Percentiles rank a stretch among this genome's conserved stretches.
Evolutionary conservation across 1,140 invertebrate species (phyloP).

Genomic region (Drosophila ogumai): DNA sequence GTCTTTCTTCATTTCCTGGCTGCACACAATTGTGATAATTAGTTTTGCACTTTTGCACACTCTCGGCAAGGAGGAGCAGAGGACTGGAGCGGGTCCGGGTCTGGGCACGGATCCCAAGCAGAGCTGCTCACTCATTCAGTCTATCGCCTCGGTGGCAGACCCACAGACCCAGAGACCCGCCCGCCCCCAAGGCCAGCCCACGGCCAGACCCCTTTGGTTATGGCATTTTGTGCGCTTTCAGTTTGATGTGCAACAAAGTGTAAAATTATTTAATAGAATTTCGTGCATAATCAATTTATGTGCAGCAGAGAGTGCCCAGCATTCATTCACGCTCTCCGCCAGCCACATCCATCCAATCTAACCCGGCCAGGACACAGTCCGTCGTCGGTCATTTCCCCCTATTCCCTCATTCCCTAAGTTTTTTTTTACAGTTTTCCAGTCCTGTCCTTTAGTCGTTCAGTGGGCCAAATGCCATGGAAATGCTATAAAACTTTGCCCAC

Average conservation of each 20-base stretch:
- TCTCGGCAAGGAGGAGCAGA: constrained; percentile 3
- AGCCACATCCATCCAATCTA: constrained; percentile 22
- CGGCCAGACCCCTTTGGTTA: constrained; percentile 46
- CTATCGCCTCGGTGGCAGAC: constrained; percentile 23
- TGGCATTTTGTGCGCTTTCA: constrained; percentile 74
- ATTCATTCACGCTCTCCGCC: constrained; percentile 26
- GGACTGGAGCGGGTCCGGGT: neutral
- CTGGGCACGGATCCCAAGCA: constrained; percentile 22
- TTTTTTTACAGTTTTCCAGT: neutral
- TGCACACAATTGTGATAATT: constrained; percentile 83
- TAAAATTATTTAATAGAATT: constrained; percentile 84
- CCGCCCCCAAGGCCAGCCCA: constrained; percentile 22
- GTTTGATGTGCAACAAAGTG: constrained; percentile 83
- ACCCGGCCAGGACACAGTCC: constrained; percentile 30
- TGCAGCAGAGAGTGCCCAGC: constrained; percentile 63
- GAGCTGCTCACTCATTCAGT: constrained; percentile 45
- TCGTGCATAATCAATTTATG: constrained; percentile 84
- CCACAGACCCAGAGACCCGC: constrained; percentile 5
- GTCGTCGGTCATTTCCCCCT: constrained; percentile 13
- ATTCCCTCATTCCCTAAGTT: constrained; percentile 1
- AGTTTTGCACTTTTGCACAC: constrained; percentile 79
- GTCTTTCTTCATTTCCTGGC: constrained; percentile 81
- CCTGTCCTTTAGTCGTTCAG: constrained; percentile 6
- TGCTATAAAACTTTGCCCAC: constrained; percentile 49
- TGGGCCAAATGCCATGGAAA: constrained; percentile 38